Evolutionary conservation across 2,113 vertebrate species (phyloP), one percentile per base, ranked within the genome.

Genomic region (Bubalus kerabau): DNA sequence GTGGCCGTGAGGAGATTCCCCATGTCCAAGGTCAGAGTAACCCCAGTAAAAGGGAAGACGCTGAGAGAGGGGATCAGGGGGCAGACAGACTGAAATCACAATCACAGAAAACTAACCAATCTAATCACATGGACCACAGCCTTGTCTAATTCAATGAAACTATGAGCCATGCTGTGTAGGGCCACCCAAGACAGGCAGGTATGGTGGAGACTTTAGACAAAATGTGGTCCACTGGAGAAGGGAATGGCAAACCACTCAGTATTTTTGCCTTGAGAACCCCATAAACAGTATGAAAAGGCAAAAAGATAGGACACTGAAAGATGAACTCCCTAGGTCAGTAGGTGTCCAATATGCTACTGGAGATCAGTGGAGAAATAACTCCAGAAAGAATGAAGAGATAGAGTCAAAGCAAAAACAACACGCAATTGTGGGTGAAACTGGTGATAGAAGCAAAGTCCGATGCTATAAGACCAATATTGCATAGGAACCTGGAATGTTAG

Each of bases 1-100:
- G 17, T 5, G n/a, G 64, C 64, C 0, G 1, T 71, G 9, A 36
- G 64, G 17, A 36, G 64, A 71, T 1, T 21, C n/a, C 17, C 9
- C n/a, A 21, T 0, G 64, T 36, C n/a, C n/a, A 71, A 36, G 19
- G 64, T 71, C 64, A 71, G 17, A 36, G 17, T 21, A 71, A 71
- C n/a, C 64, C n/a, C n/a, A 21, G 64, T 23, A 23, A 71, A n/a
- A 71, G 19, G 64, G 17, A 71, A 71, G 64, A n/a, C 2, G 1
- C n/a, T 21, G n/a, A 71, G 17, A 36, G 64, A 71, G 64, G 64
- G 17, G 21, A 71, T 71, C 64, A 36, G n/a, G n/a, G n/a, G n/a
- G n/a, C n/a, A 71, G 67, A 40, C 10, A 71, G n/a, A 71, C 5
- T 23, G 67, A 71, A 71, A 71, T 4, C 19, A 71, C 9, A 1